Base-by-base conservation (phyloP, 2,113 vertebrate genomes). In the Panthera uncia region DNA sequence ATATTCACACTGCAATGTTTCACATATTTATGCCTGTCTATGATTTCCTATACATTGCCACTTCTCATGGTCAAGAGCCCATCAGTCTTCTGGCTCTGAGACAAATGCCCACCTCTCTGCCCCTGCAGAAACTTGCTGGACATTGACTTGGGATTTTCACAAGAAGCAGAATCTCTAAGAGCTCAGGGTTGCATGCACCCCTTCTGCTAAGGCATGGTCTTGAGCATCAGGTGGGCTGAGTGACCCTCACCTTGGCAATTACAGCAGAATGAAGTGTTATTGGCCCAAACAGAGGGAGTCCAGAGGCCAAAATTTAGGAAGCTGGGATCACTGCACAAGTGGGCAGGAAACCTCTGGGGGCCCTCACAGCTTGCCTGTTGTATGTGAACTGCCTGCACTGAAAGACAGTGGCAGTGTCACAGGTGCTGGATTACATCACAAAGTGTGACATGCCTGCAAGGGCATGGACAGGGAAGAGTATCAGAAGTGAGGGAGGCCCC, bases 361-460 rank as follows among this genome's bases (percentile, higher is more conserved):
- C 7, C 1, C 29, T 9, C 9, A 31, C 38, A 31, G 2, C 11
- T 80, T 55, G 4, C 3, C 11, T 69, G 5, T 3, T 82, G 9
- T 14, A 33, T 52, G 63, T 71, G 86, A 55, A 4, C 41, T 16
- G 7, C 38, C 16, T 29, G 29, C 18, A 63, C 50, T 1, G 7
- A 65, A 79, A 69, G 4, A 38, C 52, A 50, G 13, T 78, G 61
- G 11, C 73, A 68, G 8, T 15, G 81, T 92, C 93, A 96, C 50
- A 94, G 57, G 29, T 69, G 31, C 38, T 74, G 31, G 7, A 69
- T 97, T 83, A 92, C 92, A 93, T 98, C 98, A 98, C 82, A 98
- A 96, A 96, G 95, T 61, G 4, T 85, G 48, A 19, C 52, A 25
- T 81, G 25, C 27, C 21, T 91, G 1, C 23, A 73, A 65, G 38